Base-by-base conservation (phyloP, 2,113 vertebrate species). In the Onychorhynchus coronatus region DNA sequence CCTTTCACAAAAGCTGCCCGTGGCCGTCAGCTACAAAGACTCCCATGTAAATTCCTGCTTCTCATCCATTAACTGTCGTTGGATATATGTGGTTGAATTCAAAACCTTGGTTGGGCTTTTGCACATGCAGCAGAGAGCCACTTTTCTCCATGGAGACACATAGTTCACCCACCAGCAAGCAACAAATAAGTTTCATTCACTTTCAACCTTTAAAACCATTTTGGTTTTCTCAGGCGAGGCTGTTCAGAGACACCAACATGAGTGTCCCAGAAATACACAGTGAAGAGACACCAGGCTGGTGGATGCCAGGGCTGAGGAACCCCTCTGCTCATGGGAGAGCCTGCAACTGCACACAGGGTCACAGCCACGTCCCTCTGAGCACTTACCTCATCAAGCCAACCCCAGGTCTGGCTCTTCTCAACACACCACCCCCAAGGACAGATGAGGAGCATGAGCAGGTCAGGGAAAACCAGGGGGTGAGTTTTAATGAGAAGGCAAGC, bases 1-100 rank as follows among this genome's bases (percentile, higher is more conserved):
- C 35, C 65, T 72, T 53, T 77, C 81, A 67, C 65, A 94, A 93
- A 80, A 86, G 31, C 91, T 52, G 28, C 81, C 77, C 58, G 6
- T 83, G 86, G 73, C 70, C 35, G 68, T 49, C 28, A 55, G 50
- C 58, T 75, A 91, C 63, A 73, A 70, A 83, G 66, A 52, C 33
- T 85, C n/a, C 53, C 27, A 33, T 9, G 18, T 27, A 50, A 92
- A 91, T 73, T 78, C 92, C 35, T 68, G 24, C 25, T 85, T 67
- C 25, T 79, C 73, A 39, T 2, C 63, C 66, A 89, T 67, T 82
- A 91, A 25, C 46, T 50, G 80, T 65, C 42, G 20, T 1, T 42
- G 13, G 24, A 91, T 50, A 88, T 15, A 28, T 4, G n/a, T 6
- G 11, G 63, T n/a, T 6, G 6, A 49, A 62, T 62, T 86, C 27